Percentiles rank a stretch among this genome's conserved stretches.
Conservation (phyloP, 2,113 vertebrate genomes). For the Phodopus roborovskii region DNA sequence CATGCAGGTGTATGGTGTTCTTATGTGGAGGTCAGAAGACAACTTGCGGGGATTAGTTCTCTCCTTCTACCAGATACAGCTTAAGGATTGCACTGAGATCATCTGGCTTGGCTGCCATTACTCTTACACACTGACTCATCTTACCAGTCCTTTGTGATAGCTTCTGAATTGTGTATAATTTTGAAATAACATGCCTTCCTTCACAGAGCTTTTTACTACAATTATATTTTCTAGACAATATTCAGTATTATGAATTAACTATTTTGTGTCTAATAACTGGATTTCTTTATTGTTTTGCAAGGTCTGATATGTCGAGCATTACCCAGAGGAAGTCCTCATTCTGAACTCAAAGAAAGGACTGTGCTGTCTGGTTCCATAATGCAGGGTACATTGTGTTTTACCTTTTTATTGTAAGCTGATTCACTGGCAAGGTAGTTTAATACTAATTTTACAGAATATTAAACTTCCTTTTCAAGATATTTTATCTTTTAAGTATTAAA, state of each 20-base stretch:
- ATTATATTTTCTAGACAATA: neutral
- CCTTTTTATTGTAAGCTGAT: neutral
- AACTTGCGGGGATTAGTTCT: neutral
- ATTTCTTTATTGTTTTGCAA: constrained; percentile 79
- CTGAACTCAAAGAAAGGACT: constrained; percentile 94
- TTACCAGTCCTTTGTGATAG: neutral
- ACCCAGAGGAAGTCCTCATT: constrained; percentile 93
- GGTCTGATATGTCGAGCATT: constrained; percentile 96
- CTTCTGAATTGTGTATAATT: constrained; percentile 2
- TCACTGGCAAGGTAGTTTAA: constrained; percentile 11
- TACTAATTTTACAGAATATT: neutral
- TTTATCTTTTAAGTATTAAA: constrained; percentile 52
- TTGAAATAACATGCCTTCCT: neutral
- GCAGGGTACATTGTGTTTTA: constrained; percentile 90
- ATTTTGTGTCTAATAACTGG: constrained; percentile 10
- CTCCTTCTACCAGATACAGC: neutral
- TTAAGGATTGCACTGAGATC: neutral
- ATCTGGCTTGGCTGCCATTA: neutral
- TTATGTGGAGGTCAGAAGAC: neutral
- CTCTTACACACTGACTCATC: neutral
- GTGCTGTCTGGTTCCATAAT: constrained; percentile 97
- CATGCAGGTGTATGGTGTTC: neutral
- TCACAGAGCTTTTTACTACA: neutral
- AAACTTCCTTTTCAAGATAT: constrained; percentile 67
- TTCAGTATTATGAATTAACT: neutral